Conservation (phyloP, 2,888 invertebrate species). For the Sarcophaga caerulescens region DNA sequence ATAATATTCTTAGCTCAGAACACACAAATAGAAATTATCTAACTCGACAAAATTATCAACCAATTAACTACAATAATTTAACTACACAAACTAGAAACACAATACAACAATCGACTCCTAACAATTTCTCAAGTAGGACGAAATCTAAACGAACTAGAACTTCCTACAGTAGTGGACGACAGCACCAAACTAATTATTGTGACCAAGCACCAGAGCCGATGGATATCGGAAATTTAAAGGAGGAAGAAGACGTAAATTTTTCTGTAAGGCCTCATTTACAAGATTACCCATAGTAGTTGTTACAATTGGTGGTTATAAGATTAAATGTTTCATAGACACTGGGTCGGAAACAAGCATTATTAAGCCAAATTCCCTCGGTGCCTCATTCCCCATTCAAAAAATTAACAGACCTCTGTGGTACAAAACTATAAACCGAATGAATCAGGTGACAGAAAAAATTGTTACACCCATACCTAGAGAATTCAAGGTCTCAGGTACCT, state of each 20-base stretch:
- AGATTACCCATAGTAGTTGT: constrained; percentile 31
- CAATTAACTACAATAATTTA: no score
- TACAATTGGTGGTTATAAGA: constrained; percentile 24
- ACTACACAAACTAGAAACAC: neutral
- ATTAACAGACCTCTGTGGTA: constrained; percentile 42
- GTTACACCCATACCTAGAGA: no score
- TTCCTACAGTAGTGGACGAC: neutral
- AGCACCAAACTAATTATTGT: constrained; percentile 7
- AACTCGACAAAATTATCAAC: no score
- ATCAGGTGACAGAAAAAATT: no score
- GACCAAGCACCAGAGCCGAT: constrained; percentile 17
- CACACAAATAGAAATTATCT: no score
- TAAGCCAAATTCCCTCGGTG: constrained; percentile 8
- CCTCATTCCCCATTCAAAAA: constrained; percentile 35
- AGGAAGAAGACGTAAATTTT: constrained; percentile 35
- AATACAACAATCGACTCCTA: neutral
- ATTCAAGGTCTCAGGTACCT: constrained; percentile 58
- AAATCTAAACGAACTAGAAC: neutral
- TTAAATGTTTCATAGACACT: constrained; percentile 37
- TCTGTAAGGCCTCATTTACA: constrained; percentile 9
- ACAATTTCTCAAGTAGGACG: neutral
- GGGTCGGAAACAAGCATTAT: constrained; percentile 32
- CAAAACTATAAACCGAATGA: constrained; percentile 55
- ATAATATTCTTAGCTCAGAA: no score
- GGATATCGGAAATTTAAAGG: constrained; percentile 16